phyloP scores from a whole-genome alignment of 2,888 invertebrate genomes.

The Erebia aethiops region DNA sequence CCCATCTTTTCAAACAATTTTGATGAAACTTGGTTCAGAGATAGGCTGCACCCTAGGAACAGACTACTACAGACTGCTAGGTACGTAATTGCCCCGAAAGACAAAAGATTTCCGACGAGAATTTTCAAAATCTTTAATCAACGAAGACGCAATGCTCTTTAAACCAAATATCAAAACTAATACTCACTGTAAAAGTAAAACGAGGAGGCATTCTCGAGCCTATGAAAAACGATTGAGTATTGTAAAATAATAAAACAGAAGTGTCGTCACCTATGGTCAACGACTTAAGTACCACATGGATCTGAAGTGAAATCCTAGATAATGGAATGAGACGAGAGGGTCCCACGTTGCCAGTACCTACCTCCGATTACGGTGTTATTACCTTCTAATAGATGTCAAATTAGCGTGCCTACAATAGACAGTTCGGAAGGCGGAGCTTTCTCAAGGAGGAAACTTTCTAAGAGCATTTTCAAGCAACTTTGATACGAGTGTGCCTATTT shows the following conservation, averaged over 20 bases:
- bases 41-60: no score
- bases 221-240: background rate
- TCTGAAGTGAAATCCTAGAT: constrained; percentile 56
- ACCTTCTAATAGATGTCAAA: constrained; percentile 36
- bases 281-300: constrained; percentile 20
- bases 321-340: constrained; percentile 63
- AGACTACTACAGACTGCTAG: no score
- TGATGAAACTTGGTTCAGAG: no score
- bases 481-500: no score
- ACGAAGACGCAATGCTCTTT: background rate
- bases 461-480: constrained; percentile 1
- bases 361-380: constrained; percentile 33
- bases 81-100: no score
- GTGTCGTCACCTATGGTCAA: constrained; percentile 35
- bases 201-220: background rate
- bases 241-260: background rate
- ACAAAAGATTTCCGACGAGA: no score
- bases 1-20: no score
- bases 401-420: constrained; percentile 27
- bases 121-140: no score
- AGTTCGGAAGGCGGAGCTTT: constrained; percentile 31
- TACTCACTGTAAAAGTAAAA: no score
- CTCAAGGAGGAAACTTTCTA: constrained; percentile 23
- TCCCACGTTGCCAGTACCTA: constrained; percentile 53
- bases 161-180: no score